These are phyloP conservation scores for Myopa testacea DNA, from an alignment of 2,888 invertebrate species.

Conservation along the genomic window DNA sequence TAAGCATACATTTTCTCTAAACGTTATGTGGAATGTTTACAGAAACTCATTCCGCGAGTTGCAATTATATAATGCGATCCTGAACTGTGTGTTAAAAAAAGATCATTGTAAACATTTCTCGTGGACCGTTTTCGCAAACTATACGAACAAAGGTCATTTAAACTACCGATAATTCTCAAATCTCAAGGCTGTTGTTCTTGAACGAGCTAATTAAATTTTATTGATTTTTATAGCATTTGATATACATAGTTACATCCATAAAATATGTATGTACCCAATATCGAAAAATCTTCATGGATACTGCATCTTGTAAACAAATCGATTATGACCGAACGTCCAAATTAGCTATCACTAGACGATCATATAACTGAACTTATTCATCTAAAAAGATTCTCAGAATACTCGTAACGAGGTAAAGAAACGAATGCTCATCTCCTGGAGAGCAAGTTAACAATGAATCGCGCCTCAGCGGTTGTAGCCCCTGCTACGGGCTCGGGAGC, in stretches of 20 bases:
- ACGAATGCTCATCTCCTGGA: constrained; percentile 12
- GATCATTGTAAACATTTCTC: background rate
- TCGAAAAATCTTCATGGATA: too few relatives aligned
- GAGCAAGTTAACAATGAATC: constrained; percentile 43
- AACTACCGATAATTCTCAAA: background rate
- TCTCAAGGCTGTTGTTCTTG: background rate
- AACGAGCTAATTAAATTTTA: background rate
- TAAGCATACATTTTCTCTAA: too few relatives aligned
- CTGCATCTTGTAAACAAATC: background rate
- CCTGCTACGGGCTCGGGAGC: constrained; percentile 48
- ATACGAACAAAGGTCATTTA: background rate
- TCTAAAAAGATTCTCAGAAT: background rate
- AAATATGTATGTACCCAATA: background rate
- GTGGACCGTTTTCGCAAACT: background rate
- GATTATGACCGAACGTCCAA: constrained; percentile 24
- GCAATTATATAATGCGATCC: background rate
- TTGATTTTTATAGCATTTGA: background rate
- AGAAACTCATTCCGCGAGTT: too few relatives aligned
- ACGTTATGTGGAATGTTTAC: too few relatives aligned
- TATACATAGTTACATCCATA: background rate
- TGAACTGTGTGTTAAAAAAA: background rate
- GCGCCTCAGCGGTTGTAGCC: constrained; percentile 51
- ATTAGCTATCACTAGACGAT: background rate
- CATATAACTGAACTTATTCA: background rate
- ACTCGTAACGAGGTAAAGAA: background rate